Base-by-base conservation (phyloP, 1,140 invertebrate genomes). In the Diuraphis noxia region DNA sequence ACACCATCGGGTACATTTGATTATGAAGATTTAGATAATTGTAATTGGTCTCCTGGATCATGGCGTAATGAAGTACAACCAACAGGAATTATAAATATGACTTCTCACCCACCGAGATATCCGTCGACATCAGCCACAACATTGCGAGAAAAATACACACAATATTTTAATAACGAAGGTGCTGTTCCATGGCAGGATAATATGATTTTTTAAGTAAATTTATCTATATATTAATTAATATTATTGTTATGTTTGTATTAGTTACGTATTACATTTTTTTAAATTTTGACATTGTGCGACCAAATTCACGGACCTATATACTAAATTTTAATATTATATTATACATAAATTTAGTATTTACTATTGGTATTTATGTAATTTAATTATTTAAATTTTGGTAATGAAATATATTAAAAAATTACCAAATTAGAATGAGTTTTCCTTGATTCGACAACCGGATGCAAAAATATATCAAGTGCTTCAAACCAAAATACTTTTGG, bases 41-140 rank as follows among this genome's bases (percentile, higher is more conserved):
- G 89, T 82, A 86, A 93, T 93, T 92, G 93, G 91, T 92, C 63
- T 93, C n/a, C n/a, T 19, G 77, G 77, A 36, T 34, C 77, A 79
- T 79, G 77, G 77, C n/a, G 77, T 36, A 79, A 79, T 79, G 77
- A 79, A 79, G 36, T 79, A 79, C 77, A 79, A 38, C 77, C 77
- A 36, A 79, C 36, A 38, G 77, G 77, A 36, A 36, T 79, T 36
- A 79, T 79, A 79, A 38, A 79, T 38, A 25, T 79, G 36, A 34
- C 77, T 79, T 38, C 77, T 79, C 56, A 72, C 56, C 56, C 56
- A 72, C 56, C 56, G 56, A 72, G 56, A n/a, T 72, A 88, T 63
- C 36, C 87, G 41, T 52, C 87, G 43, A 25, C 36, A 63, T 25
- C 87, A 41, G 87, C 87, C 30, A 88, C 41, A 88, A 38, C 2